Evolutionary conservation across 2,888 invertebrate species (phyloP), one percentile per base, ranked within the genome.

Genomic region (Melinopterus prodromus): DNA sequence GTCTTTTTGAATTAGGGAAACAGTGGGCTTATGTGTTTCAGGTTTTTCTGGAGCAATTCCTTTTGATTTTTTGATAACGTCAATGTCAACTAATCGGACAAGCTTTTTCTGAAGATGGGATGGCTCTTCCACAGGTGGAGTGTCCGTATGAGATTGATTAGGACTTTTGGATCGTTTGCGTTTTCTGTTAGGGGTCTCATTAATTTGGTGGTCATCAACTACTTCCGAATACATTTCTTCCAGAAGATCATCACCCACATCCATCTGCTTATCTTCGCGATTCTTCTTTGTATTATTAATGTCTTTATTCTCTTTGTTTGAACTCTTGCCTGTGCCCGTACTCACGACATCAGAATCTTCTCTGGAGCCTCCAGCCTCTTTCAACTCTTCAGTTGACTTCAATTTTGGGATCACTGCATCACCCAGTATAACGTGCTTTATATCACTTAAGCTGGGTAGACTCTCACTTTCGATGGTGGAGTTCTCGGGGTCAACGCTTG

Each of bases 161-260:
- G 14, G 7, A 36, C 0, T 12, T 69, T 72, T 37, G 36, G 77
- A 37, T 36, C 38, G 70, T 36, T 78, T 72, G 26, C 53, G 36
- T 16, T 71, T 78, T 72, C 69, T 69, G n/a, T 77, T 77, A 12
- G 71, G 26, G 14, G 53, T n/a, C n/a, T 71, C 16, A 14, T 16
- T n/a, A 0, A 72, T 7, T 72, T 71, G 71, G 16, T 78, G 36
- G 16, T 53, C 71, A n/a, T 70, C 78, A 38, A 78, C 74, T 9
- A 79, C 77, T 14, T 77, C 79, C 0, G 81, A 77, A 75, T 81
- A 81, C 79, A 81, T 79, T 76, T 81, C 81, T 77, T 81, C 81
- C 69, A 81, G 71, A 15, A 81, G 74, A 69, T 79, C 79, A 76
- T 79, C 79, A 35, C 70, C 77, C 12, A 12, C 35, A 36, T 79